phyloP scores from a whole-genome alignment of 1,140 invertebrate species.

The Wasmannia auropunctata region DNA sequence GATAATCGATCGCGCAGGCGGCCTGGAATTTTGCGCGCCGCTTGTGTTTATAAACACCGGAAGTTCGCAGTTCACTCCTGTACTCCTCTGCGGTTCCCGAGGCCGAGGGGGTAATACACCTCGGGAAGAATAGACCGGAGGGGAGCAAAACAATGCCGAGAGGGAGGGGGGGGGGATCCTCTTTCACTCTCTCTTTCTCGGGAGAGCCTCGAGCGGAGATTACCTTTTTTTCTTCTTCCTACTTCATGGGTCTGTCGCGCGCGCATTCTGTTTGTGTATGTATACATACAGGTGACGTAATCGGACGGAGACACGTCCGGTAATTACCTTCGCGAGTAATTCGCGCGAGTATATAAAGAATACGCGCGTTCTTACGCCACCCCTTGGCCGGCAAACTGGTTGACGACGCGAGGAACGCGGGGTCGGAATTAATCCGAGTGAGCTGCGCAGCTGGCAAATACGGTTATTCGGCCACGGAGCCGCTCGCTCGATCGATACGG shows the following conservation, averaged over 20 bases:
- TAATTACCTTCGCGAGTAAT: background rate
- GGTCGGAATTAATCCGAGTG: slow-evolving; percentile 39
- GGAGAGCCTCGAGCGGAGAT: background rate
- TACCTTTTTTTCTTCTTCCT: background rate
- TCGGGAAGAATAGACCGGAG: background rate
- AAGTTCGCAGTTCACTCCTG: background rate
- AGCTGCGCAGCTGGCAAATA: slow-evolving; percentile 45
- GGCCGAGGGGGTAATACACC: background rate
- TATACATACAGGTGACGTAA: background rate
- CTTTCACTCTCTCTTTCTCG: too few relatives aligned
- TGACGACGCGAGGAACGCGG: background rate
- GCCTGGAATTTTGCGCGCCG: slow-evolving; percentile 24
- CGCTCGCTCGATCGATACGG: slow-evolving; percentile 42
- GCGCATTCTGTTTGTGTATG: background rate
- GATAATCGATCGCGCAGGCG: slow-evolving; percentile 50
- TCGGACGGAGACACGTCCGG: background rate
- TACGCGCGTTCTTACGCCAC: background rate
- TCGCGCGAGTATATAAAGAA: background rate
- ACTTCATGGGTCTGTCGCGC: background rate
- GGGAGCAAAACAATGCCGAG: background rate
- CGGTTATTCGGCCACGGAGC: slow-evolving; percentile 58
- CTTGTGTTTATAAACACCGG: slow-evolving; percentile 49
- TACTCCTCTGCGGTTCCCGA: background rate
- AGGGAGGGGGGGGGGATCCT: too few relatives aligned
- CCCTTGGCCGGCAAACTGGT: background rate